These are phyloP conservation scores for rabbit (Oryctolagus cuniculus) DNA, from an alignment of 2,113 vertebrate genomes.

Conservation along the genomic window DNA sequence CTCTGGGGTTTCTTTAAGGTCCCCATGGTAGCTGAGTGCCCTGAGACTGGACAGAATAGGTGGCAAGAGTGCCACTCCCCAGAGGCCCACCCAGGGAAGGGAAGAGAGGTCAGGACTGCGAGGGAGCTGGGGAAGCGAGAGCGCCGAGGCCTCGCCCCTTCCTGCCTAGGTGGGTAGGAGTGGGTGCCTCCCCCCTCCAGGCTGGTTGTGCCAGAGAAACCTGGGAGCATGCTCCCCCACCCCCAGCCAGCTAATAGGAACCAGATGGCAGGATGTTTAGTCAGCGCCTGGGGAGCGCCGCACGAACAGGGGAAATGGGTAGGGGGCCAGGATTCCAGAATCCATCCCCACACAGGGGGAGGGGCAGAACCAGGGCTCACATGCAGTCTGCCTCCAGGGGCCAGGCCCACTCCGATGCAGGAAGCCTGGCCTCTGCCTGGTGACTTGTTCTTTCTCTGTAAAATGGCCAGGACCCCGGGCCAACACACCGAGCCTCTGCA, in stretches of 20 bases:
- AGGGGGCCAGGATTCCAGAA: constrained; percentile 81
- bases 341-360: constrained; percentile 53
- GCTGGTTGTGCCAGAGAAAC: constrained; percentile 73
- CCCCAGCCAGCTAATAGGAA: constrained; percentile 80
- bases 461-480: neutral
- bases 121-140: neutral
- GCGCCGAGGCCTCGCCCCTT: constrained; percentile 31
- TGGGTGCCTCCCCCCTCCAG: constrained; percentile 60
- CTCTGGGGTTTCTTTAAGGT: constrained; percentile 14
- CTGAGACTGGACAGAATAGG: neutral
- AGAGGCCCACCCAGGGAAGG: neutral
- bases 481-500: neutral
- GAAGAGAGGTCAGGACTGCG: neutral
- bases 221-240: constrained; percentile 75
- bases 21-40: neutral
- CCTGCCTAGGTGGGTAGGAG: constrained; percentile 70
- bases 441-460: neutral
- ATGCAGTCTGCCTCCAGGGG: neutral
- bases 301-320: constrained; percentile 75
- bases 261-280: constrained; percentile 86
- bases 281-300: constrained; percentile 78
- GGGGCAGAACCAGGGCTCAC: constrained; percentile 12
- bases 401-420: neutral
- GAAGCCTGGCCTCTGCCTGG: neutral
- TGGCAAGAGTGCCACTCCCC: neutral